These are phyloP conservation scores for Bhutanitis thaidina DNA, from an alignment of 2,888 invertebrate genomes.

Conservation along the genomic window DNA sequence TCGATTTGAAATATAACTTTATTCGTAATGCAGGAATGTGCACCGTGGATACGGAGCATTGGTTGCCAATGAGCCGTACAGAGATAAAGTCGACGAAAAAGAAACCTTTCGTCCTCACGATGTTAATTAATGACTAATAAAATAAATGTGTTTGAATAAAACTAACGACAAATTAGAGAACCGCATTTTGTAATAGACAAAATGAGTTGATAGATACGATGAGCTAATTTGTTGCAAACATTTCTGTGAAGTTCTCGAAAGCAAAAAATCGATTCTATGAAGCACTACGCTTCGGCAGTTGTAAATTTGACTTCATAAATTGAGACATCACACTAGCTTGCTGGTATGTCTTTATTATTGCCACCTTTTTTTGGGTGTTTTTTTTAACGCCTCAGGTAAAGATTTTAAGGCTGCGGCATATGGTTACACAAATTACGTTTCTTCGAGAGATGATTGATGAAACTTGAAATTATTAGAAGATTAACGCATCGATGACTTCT, in stretches of 20 bases:
- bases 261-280: slow-evolving; percentile 5
- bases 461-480: slow-evolving; percentile 55
- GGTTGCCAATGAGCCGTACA: slow-evolving; percentile 60
- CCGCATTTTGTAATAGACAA: neutral
- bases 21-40: slow-evolving; percentile 64
- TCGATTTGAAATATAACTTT: slow-evolving; percentile 51
- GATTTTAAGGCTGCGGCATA: slow-evolving; percentile 45
- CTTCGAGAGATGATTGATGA: slow-evolving; percentile 67
- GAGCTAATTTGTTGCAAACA: neutral
- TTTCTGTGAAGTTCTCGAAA: slow-evolving; percentile 5
- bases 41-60: slow-evolving; percentile 45
- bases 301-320: slow-evolving; percentile 55
- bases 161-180: neutral
- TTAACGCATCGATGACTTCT: slow-evolving; percentile 46
- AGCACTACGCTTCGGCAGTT: slow-evolving; percentile 6
- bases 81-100: slow-evolving; percentile 42
- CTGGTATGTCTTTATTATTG: slow-evolving; percentile 59
- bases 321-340: slow-evolving; percentile 69
- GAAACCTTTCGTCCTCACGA: slow-evolving; percentile 11
- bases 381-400: slow-evolving; percentile 53
- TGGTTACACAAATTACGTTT: slow-evolving; percentile 58
- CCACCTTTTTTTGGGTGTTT: slow-evolving; percentile 62
- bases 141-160: slow-evolving; percentile 1
- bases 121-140: slow-evolving; percentile 7
- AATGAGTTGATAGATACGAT: neutral